A percentile compares a stretch with the other conserved stretches of the same genome.
Conservation (phyloP, 1,140 invertebrate genomes). For the Micrasema minimum region DNA sequence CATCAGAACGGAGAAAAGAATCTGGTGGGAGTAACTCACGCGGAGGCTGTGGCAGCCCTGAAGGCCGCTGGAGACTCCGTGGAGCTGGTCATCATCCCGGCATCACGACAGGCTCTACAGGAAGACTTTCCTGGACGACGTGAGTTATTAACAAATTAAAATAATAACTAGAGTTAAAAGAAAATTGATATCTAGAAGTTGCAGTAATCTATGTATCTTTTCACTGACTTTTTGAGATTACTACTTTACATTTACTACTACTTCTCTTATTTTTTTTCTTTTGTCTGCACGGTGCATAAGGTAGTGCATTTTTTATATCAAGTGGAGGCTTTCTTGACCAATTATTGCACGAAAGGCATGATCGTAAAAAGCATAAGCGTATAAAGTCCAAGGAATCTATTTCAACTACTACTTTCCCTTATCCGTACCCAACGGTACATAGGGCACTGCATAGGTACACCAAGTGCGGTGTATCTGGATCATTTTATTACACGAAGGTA, state of each 20-base stretch:
- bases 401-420: too few species aligned
- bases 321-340: too few species aligned
- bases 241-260: neutral
- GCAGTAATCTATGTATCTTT: neutral
- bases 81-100: constrained; percentile 78
- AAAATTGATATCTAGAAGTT: neutral
- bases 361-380: too few species aligned
- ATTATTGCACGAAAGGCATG: too few species aligned
- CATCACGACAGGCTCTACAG: constrained; percentile 54
- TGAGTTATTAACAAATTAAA: constrained; percentile 38
- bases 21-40: constrained; percentile 96
- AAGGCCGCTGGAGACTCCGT: constrained; percentile 94
- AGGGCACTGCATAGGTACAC: too few species aligned
- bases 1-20: constrained; percentile 85
- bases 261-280: neutral
- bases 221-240: neutral
- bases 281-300: too few species aligned
- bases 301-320: too few species aligned
- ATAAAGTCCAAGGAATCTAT: too few species aligned
- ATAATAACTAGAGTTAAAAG: neutral
- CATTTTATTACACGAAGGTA: too few species aligned
- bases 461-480: too few species aligned
- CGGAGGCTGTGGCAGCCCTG: constrained; percentile 93
- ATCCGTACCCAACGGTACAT: too few species aligned
- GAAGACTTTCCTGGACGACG: constrained; percentile 48